Evolutionary conservation across 2,888 invertebrate genomes (phyloP), one percentile per base, ranked within the genome.

Genomic region (Clivina fossor): DNA sequence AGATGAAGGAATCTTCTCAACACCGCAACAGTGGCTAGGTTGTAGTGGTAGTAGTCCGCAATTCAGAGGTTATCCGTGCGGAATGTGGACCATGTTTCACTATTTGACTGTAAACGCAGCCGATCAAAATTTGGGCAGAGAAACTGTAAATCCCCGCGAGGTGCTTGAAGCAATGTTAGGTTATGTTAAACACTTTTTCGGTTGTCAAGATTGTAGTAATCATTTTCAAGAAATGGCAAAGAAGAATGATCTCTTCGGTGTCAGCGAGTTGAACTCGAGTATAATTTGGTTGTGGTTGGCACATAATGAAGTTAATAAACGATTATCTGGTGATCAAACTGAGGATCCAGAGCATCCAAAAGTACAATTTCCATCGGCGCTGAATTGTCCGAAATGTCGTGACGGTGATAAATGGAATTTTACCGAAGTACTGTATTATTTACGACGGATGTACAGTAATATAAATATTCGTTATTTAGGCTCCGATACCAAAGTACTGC

Each of bases 41-140:
- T 99, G 98, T 69, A 80, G 78, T 63, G 93, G 94, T 7, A 93
- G 93, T 63, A 78, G 81, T 53, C 74, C 83, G 0, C 78, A 80
- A 58, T 84, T 80, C 65, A 80, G 97, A 44, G 95, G 96, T 8
- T 98, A 91, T 71, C 90, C 95, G 0, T 99, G 98, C 74, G 89
- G 94, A 0, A 76, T 99, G 24, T 99, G 99, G 99, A 88, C 86
- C 9, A 74, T 95, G 63, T 99, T 96, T 70, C 99, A 99, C 69
- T 88, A 87, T 28, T 74, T 99, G 53, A 91, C 93, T 1, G 90
- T 95, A 0, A 85, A 86, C 68, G 86, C 90, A 8, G 80, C 80
- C 3, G 71, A 74, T 19, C 64, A 65, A 40, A 60, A 57, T 19
- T 32, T 13, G n/a, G 64, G 66, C 18, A 38, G 46, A 1, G 60